A percentile compares a stretch with the other conserved stretches of the same genome.
phyloP scores from a whole-genome alignment of 2,888 invertebrate genomes.

The Hyposoter didymator region DNA sequence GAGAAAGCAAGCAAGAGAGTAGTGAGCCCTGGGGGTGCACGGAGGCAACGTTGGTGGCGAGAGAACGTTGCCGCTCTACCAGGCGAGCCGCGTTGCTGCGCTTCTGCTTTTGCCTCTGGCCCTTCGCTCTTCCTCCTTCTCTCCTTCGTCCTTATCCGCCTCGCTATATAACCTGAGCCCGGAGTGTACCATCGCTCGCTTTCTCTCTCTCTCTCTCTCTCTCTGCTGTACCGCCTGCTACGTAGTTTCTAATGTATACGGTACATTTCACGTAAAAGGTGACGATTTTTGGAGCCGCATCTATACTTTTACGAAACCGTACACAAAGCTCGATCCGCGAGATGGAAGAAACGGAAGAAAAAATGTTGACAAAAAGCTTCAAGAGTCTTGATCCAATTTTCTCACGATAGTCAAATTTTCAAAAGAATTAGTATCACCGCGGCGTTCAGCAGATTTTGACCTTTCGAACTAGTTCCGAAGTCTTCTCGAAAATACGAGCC shows the following conservation, averaged over 20 bases:
- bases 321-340: not conserved
- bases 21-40: conserved; percentile 56
- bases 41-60: conserved; percentile 63
- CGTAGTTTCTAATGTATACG: conserved; percentile 1
- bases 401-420: not conserved
- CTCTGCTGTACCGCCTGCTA: conserved; percentile 41
- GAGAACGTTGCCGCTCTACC: conserved; percentile 53
- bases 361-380: not conserved
- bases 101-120: conserved; percentile 61
- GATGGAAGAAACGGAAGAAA: not conserved
- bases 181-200: conserved; percentile 17
- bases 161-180: conserved; percentile 36
- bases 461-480: not conserved
- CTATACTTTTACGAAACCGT: not conserved
- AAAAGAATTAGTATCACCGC: not conserved
- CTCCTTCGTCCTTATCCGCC: conserved; percentile 32
- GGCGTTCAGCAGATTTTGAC: not conserved
- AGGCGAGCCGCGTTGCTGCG: conserved; percentile 49
- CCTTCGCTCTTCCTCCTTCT: conserved; percentile 7
- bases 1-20: conserved; percentile 32
- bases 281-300: not conserved
- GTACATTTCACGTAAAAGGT: conserved; percentile 15
- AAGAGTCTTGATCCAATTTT: not conserved
- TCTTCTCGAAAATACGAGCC: not conserved
- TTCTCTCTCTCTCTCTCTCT: conserved; percentile 14